phyloP scores from a whole-genome alignment of 1,140 invertebrate species.

The Brachionus sp. region DNA sequence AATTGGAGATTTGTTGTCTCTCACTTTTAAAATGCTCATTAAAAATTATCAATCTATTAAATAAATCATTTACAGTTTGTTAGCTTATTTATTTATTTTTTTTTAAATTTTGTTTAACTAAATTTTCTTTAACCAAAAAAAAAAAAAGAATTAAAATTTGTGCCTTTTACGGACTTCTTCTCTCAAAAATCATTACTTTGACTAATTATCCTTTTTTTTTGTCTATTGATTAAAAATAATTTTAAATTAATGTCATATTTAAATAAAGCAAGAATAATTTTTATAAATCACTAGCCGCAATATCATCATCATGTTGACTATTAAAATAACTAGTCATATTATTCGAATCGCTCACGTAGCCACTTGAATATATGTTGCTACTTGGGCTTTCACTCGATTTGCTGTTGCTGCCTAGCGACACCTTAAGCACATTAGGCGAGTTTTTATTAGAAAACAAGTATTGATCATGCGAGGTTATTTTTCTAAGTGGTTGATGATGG shows the following conservation, averaged over 20 bases:
- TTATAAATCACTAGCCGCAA: slow-evolving; percentile 31
- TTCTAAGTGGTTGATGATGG: neutral
- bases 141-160: neutral
- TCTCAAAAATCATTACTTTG: neutral
- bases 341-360: slow-evolving; percentile 8
- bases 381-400: slow-evolving; percentile 12
- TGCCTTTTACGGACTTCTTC: neutral
- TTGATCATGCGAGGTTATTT: slow-evolving; percentile 19
- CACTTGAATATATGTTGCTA: slow-evolving; percentile 14
- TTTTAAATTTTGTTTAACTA: neutral
- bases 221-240: slow-evolving; percentile 2
- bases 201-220: neutral
- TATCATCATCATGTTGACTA: slow-evolving; percentile 3
- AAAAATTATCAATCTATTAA: neutral
- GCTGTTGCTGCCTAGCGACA: neutral
- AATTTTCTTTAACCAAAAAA: too few relatives aligned
- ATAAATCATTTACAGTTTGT: neutral
- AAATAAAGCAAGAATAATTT: neutral
- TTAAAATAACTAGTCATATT: neutral
- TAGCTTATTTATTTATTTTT: neutral
- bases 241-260: slow-evolving; percentile 5
- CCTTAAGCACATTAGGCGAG: neutral
- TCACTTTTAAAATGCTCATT: neutral
- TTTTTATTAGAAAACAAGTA: slow-evolving; percentile 41
- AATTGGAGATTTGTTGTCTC: neutral